A percentile compares a stretch with the other conserved stretches of the same genome.
phyloP scores from a whole-genome alignment of 2,797 vertebrate genomes.

The Peromyscus nudipes region DNA sequence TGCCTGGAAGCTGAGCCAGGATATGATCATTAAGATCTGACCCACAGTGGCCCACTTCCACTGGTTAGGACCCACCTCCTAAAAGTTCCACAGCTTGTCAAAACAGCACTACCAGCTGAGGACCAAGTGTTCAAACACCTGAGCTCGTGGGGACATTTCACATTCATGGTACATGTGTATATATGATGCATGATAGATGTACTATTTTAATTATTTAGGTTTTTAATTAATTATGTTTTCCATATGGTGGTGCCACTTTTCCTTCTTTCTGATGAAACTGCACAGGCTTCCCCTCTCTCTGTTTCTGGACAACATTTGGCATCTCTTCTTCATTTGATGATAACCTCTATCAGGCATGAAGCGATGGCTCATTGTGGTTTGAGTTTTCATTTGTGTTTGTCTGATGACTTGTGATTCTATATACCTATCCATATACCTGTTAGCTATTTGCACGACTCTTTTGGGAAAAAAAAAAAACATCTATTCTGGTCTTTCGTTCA shows the following conservation, averaged over 20 bases:
- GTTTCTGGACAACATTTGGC: neutral
- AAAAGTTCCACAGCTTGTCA: neutral
- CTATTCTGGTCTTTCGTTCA: neutral
- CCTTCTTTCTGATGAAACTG: neutral
- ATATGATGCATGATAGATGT: neutral
- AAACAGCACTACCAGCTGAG: neutral
- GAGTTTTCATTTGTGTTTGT: neutral
- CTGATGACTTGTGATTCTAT: neutral
- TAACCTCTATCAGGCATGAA: neutral
- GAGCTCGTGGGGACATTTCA: neutral
- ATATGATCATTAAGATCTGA: neutral
- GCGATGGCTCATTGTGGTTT: neutral
- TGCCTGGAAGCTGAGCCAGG: neutral
- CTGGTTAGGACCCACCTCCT: neutral
- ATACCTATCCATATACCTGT: too few species aligned
- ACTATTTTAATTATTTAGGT: neutral
- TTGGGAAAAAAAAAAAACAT: neutral
- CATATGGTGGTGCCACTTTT: neutral
- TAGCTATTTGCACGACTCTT: neutral
- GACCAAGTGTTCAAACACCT: neutral
- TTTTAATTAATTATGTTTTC: neutral
- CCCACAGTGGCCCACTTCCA: neutral
- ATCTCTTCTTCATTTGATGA: neutral
- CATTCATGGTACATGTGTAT: neutral
- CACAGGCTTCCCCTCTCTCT: neutral